Conservation (phyloP, 2,888 invertebrate genomes). For the Agrochola circellaris region DNA sequence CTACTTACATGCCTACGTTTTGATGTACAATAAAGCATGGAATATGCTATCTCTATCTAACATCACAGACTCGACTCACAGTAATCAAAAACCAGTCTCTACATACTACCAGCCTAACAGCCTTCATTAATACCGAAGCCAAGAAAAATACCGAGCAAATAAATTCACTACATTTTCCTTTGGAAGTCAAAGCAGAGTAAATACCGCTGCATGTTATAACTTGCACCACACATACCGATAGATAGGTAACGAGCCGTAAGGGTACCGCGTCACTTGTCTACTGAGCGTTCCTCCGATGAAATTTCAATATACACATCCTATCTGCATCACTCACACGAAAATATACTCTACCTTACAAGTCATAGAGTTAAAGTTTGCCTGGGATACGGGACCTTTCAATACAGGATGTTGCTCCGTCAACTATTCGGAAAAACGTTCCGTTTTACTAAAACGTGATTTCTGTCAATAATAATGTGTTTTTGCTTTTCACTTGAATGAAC, state of each 20-base stretch:
- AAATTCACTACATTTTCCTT: conserved; percentile 22
- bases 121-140: neutral
- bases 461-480: conserved; percentile 64
- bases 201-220: conserved; percentile 46
- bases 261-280: conserved; percentile 75
- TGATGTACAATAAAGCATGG: too few species aligned
- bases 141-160: conserved; percentile 35
- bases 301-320: conserved; percentile 75
- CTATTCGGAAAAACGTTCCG: conserved; percentile 64
- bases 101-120: too few species aligned
- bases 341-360: conserved; percentile 26
- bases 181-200: conserved; percentile 24
- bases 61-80: too few species aligned
- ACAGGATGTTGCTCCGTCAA: conserved; percentile 68
- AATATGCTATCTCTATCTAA: too few species aligned
- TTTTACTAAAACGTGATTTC: conserved; percentile 65
- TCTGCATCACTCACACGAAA: conserved; percentile 46
- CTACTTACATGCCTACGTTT: too few species aligned
- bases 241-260: conserved; percentile 75
- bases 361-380: conserved; percentile 42
- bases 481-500: conserved; percentile 50
- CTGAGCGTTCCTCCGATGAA: conserved; percentile 72
- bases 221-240: conserved; percentile 61
- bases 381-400: conserved; percentile 28
- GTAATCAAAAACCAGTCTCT: too few species aligned